Percentiles rank a stretch among this genome's conserved stretches.
phyloP scores from a whole-genome alignment of 30 jellyfish, hydroid and myxozoan species.

The Pelagia noctiluca region DNA sequence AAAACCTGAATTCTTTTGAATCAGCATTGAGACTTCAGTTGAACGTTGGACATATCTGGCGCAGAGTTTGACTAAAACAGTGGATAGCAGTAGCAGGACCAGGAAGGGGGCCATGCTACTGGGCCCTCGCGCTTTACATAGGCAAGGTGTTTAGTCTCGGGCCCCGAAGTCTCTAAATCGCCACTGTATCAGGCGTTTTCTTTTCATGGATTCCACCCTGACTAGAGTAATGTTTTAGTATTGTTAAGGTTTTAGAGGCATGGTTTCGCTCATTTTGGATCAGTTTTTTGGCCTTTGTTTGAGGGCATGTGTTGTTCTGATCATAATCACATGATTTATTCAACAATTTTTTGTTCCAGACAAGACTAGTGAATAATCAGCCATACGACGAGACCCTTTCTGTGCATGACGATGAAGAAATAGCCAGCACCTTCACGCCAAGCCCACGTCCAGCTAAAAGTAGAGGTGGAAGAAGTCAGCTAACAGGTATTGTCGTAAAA shows the following conservation, averaged over 20 bases:
- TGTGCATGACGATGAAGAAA: slow-evolving; percentile 96
- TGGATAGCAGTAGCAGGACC: no score
- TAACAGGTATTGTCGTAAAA: slow-evolving; percentile 1
- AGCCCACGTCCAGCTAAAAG: slow-evolving; percentile 90
- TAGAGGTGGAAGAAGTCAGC: slow-evolving; percentile 46
- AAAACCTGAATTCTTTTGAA: no score
- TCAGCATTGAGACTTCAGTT: no score
- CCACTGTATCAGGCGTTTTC: neutral
- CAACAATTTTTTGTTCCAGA: slow-evolving; percentile 4
- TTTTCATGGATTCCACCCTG: neutral
- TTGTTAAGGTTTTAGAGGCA: neutral
- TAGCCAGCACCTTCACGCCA: slow-evolving; percentile 97
- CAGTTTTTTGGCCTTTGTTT: no score
- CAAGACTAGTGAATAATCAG: slow-evolving; percentile 77
- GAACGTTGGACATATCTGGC: no score
- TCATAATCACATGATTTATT: neutral
- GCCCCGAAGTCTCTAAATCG: no score
- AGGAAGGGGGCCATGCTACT: no score
- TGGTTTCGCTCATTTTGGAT: neutral
- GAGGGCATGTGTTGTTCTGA: neutral
- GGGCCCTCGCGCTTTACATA: no score
- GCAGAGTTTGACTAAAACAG: no score
- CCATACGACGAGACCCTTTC: slow-evolving; percentile 95
- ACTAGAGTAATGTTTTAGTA: neutral
- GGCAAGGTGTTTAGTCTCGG: no score